Evolutionary conservation across 2,888 invertebrate genomes (phyloP), one percentile per base, ranked within the genome.

Genomic region (Pollenia labialis): DNA sequence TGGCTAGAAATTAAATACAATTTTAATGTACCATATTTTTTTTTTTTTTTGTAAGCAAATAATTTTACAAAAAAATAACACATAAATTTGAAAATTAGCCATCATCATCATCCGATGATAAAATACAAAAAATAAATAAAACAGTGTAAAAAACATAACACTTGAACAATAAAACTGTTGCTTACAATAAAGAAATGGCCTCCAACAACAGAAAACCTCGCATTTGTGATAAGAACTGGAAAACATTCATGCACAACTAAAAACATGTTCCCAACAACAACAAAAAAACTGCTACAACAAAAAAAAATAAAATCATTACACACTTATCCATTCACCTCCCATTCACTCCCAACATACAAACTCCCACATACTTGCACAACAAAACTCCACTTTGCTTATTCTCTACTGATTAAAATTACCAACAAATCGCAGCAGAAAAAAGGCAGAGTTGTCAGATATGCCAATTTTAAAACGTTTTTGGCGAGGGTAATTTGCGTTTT

Each of bases 181-280:
- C 82, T 74, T 42, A 44, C 83, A 76, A 66, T 58, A 32, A 32
- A 32, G 23, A 72, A 72, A 81, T 81, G 83, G 66, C 86, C 86
- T 87, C 83, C 76, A 83, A 80, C 71, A 71, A 81, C 58, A 80
- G 58, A 81, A 76, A 86, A 83, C 86, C 86, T 83, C 77, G 81
- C 77, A 75, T 56, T 76, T 52, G 50, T 66, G 83, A 86, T 80
- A 86, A 80, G 79, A 71, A 50, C 68, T 46, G 16, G 44, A 72
- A 69, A 72, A 81, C 79, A 56, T 32, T 32, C 0, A 32, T 52
- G 11, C 42, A 66, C 64, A 56, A 58, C 18, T 23, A 42, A 54
- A 64, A 32, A 44, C 16, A 62, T 46, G 48, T 56, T 54, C 54
- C 12, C 56, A 12, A 16, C 52, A 56, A 44, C 16, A 6, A 48